Conservation (phyloP, 2,888 invertebrate species). For the Machimus atricapillus region DNA sequence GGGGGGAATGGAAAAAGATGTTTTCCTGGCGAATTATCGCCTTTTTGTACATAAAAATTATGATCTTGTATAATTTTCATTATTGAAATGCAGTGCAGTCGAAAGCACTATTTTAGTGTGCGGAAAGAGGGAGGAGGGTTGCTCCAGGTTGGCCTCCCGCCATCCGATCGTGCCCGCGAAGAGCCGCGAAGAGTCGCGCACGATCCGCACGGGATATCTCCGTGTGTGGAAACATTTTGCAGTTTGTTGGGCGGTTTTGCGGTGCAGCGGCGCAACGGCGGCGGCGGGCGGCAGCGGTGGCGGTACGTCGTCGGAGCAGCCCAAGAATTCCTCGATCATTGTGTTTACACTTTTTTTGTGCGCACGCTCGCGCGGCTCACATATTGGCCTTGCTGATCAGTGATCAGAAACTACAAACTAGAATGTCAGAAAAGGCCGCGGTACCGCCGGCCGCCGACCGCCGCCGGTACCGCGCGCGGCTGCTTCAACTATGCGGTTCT, state of each 20-base stretch:
- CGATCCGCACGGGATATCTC: not conserved
- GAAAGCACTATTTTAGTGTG: slow-evolving; percentile 4
- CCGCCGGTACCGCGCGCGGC: not conserved
- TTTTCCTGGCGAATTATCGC: slow-evolving; percentile 17
- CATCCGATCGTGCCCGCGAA: not conserved
- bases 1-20: not conserved
- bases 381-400: slow-evolving; percentile 36
- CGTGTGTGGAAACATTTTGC: slow-evolving; percentile 19
- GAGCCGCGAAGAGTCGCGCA: not conserved
- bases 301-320: not conserved
- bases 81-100: slow-evolving; percentile 28
- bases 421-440: slow-evolving; percentile 35
- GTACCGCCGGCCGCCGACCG: not conserved
- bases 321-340: slow-evolving; percentile 33
- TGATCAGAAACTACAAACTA: slow-evolving; percentile 37
- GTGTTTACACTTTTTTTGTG: slow-evolving; percentile 35
- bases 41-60: not conserved
- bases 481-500: not conserved
- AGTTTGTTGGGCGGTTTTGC: not conserved
- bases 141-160: not conserved
- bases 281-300: not conserved
- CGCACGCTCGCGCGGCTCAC: not conserved
- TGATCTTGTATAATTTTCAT: slow-evolving; percentile 17
- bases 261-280: not conserved
- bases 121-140: not conserved